Base-by-base conservation (phyloP, 2,113 vertebrate species). In the Tautogolabrus adspersus region DNA sequence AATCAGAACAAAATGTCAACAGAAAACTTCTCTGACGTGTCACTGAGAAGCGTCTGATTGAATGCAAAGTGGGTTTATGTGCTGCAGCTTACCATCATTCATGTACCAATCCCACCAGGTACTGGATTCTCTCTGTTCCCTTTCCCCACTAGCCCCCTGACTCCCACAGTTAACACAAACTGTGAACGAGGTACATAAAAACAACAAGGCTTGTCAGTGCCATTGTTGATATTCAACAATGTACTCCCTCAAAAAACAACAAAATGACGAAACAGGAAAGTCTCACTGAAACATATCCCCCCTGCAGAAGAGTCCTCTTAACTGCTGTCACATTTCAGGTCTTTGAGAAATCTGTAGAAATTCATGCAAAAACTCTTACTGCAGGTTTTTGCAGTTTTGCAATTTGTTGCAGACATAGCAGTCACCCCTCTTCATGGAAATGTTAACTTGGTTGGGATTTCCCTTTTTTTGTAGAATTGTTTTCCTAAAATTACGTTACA, bases 191-290 rank as follows among this genome's bases (percentile, higher is more conserved):
- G 96, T 97, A 97, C 95, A 72, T 34, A 77, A 93, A 92, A 89
- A 91, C 93, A 85, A 89, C 90, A 90, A 96, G 92, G 87, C 88
- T 86, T 85, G 76, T 91, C 93, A 93, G 93, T 93, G 89, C 87
- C 95, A 92, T 95, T 95, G 96, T 96, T 97, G 91, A 95, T 95
- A 94, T 93, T 95, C 95, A 95, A 94, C 95, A 96, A 95, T 95
- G 95, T 96, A 94, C 95, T 96, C 93, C 95, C 93, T 90, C 66
- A 59, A 73, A 16, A 61, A 2, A 30, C 15, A 23, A 71, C 1
- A 38, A 0, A 0, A 30, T 21, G 2, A 70, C 62, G 7, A 58
- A 47, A 65, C 30, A 77, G 26, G 58, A 52, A 86, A 72, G 23
- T 72, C 56, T 65, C 55, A 80, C 75, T 70, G 26, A 55, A 57